Base-by-base conservation (phyloP, 1,140 invertebrate genomes). In the Hypothenemus hampei region DNA sequence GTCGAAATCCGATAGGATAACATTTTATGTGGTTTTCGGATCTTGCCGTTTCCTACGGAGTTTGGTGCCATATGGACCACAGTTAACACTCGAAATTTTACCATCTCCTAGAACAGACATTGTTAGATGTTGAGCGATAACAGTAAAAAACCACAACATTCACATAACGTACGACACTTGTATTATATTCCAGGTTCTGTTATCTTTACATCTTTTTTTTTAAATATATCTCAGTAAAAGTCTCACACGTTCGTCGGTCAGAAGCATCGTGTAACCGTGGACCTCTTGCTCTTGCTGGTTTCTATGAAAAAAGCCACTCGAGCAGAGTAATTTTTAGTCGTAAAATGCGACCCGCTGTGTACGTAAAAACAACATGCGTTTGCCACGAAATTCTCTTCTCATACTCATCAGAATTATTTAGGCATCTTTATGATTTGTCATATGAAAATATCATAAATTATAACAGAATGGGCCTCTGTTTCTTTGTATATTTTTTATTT, bases 291-390 rank as follows among this genome's bases (percentile, higher is more conserved):
- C 18, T n/a, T n/a, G n/a, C n/a, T n/a, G 16, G 16, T 46, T 46
- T 33, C 44, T 33, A 29, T 31, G 29, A 46, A 46, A 46, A 46
- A 46, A n/a, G 24, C n/a, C 13, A 4, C 15, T 31, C 23, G 29
- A 29, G 44, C 11, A 22, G 22, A 44, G 19, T 24, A n/a, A n/a
- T n/a, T n/a, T 24, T 24, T 22, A 16, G 15, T 18, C 44, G 18
- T 46, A 46, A 46, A 46, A 46, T 31, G 44, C 44, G 44, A 46
- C 44, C 44, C 44, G 44, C 44, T 46, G 44, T 16, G 44, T 43
- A 11, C 18, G 36, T 39, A 39, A 39, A 39, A 18, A 39, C 36
- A 39, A n/a, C n/a, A n/a, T 39, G 26, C 35, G 15, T 37, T 37
- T 37, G 15, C 35, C 35, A 43, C 40, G 40, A 23, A 43, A 43